A percentile compares a stretch with the other conserved stretches of the same genome.
These are phyloP conservation scores for honey bee (Apis mellifera) DNA, from an alignment of 1,140 invertebrate genomes.

Conservation along the genomic window Amel_HAv3.1 CM009933.2:8968001-8968500, in stretches of 20 bases:
- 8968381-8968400: neutral
- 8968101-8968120: no score
- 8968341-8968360: neutral
- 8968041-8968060: neutral
- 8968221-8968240: neutral
- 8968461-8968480: neutral
- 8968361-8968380: slow-evolving; percentile 14
- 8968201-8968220: no score
- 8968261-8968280: neutral
- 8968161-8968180: no score
- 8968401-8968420: neutral
- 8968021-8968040: no score
- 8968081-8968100: neutral
- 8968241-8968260: no score
- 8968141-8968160: no score
- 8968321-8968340: neutral
- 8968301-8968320: neutral
- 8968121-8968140: no score
- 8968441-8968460: neutral
- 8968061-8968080: neutral
- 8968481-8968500: neutral
- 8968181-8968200: no score
- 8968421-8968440: neutral
- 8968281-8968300: neutral
- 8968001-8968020: neutral